These are phyloP conservation scores for Helicoverpa armigera DNA, from an alignment of 1,140 invertebrate species.

Conservation along the genomic window DNA sequence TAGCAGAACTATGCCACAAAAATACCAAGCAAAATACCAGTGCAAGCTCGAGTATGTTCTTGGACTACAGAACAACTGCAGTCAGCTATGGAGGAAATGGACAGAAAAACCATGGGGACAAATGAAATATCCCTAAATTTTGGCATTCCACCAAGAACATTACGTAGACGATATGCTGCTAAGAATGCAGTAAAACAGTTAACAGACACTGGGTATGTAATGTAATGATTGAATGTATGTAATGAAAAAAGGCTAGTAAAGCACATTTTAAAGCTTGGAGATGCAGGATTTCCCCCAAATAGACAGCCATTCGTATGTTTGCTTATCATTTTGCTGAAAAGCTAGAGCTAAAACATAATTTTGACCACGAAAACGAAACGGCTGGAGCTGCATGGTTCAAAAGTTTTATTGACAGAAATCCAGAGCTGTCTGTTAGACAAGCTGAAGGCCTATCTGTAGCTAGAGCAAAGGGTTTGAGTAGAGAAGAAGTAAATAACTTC, in stretches of 20 bases:
- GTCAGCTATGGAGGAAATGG: constrained; percentile 56
- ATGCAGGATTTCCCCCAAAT: constrained; percentile 56
- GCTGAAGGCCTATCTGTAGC: constrained; percentile 55
- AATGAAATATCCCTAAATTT: constrained; percentile 60
- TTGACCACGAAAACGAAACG: constrained; percentile 53
- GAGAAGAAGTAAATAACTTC: constrained; percentile 66
- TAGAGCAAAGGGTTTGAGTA: constrained; percentile 53
- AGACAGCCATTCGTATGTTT: constrained; percentile 49
- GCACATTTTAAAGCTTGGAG: constrained; percentile 51
- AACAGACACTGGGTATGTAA: constrained; percentile 46
- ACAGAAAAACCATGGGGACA: constrained; percentile 54
- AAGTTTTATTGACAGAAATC: constrained; percentile 59
- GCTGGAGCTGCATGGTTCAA: constrained; percentile 57
- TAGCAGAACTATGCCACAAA: constrained; percentile 53
- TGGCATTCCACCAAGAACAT: constrained; percentile 60
- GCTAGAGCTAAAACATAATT: constrained; percentile 60
- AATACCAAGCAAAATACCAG: constrained; percentile 56
- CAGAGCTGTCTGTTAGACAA: constrained; percentile 53
- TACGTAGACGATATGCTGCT: constrained; percentile 56
- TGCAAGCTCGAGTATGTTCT: constrained; percentile 54
- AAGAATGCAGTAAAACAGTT: constrained; percentile 51
- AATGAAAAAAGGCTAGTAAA: constrained; percentile 53
- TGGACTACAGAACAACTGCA: constrained; percentile 57
- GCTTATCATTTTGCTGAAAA: constrained; percentile 61
- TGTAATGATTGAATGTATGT: no score